A percentile compares a stretch with the other conserved stretches of the same genome.
These are phyloP conservation scores for Atractosteus spatula DNA, from an alignment of 2,113 vertebrate species.

Conservation along the genomic window DNA sequence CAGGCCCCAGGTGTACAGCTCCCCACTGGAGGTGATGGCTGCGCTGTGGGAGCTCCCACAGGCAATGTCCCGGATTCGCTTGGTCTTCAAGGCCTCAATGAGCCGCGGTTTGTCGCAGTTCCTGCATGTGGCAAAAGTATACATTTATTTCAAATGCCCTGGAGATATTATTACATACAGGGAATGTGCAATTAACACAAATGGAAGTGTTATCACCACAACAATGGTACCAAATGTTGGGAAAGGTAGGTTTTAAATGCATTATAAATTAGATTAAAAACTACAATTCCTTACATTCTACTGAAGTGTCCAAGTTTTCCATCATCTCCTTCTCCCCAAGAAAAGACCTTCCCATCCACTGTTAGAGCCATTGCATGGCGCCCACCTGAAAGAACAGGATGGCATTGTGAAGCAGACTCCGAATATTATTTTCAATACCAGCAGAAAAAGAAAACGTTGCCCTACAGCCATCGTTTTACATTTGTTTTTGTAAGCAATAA, in stretches of 20 bases:
- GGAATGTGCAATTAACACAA: background rate
- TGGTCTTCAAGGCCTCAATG: slow-evolving; percentile 93
- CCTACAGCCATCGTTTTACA: too few relatives aligned
- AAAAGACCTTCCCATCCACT: slow-evolving; percentile 97
- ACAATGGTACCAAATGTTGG: too few relatives aligned
- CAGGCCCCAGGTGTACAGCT: slow-evolving; percentile 94
- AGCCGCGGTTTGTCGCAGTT: slow-evolving; percentile 96
- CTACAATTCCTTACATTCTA: slow-evolving; percentile 77
- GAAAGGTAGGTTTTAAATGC: too few relatives aligned
- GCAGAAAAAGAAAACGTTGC: background rate
- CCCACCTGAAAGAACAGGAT: slow-evolving; percentile 66
- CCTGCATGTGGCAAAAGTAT: slow-evolving; percentile 55
- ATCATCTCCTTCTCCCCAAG: slow-evolving; percentile 97
- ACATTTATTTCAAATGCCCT: too few relatives aligned
- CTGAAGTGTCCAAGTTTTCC: slow-evolving; percentile 98
- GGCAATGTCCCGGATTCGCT: slow-evolving; percentile 93
- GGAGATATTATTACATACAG: too few relatives aligned
- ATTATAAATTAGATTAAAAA: too few relatives aligned
- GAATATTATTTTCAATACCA: background rate
- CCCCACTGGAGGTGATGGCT: slow-evolving; percentile 94
- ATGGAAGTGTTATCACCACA: too few relatives aligned
- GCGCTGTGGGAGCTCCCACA: slow-evolving; percentile 96
- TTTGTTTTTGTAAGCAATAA: too few relatives aligned
- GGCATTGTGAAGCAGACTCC: background rate
- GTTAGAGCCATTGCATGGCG: slow-evolving; percentile 96